Conservation (phyloP, 2,113 vertebrate species). For the Mellivora capensis region DNA sequence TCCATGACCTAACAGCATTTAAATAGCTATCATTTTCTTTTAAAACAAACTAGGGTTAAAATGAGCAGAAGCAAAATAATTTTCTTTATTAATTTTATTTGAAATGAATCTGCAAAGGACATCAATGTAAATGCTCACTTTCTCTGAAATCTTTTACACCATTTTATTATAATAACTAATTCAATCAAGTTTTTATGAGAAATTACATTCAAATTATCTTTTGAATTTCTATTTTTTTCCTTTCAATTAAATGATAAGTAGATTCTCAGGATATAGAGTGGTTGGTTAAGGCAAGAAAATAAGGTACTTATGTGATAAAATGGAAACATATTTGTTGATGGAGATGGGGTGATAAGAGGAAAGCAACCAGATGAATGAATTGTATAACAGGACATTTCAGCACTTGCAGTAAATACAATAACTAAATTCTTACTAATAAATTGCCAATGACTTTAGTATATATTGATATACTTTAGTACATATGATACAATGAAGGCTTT, state of each 20-base stretch:
- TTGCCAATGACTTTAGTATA: not conserved
- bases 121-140: not conserved
- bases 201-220: not conserved
- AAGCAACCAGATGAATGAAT: not conserved
- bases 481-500: not conserved
- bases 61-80: not conserved
- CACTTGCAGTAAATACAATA: not conserved
- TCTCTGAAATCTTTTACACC: not conserved
- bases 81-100: constrained; percentile 32
- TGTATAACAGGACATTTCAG: not conserved
- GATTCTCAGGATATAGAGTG: not conserved
- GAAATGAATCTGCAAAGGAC: not conserved
- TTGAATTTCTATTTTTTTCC: not conserved
- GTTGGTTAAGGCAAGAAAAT: not conserved
- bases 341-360: not conserved
- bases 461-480: not conserved
- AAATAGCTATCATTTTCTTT: constrained; percentile 3
- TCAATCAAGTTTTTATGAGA: not conserved
- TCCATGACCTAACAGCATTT: constrained; percentile 23
- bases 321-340: not conserved
- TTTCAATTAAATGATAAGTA: not conserved
- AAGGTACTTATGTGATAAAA: not conserved
- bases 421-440: not conserved
- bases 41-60: not conserved
- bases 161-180: not conserved